Evolutionary conservation across 2,113 vertebrate genomes (phyloP).

Genomic region (Corapipo altera): DNA sequence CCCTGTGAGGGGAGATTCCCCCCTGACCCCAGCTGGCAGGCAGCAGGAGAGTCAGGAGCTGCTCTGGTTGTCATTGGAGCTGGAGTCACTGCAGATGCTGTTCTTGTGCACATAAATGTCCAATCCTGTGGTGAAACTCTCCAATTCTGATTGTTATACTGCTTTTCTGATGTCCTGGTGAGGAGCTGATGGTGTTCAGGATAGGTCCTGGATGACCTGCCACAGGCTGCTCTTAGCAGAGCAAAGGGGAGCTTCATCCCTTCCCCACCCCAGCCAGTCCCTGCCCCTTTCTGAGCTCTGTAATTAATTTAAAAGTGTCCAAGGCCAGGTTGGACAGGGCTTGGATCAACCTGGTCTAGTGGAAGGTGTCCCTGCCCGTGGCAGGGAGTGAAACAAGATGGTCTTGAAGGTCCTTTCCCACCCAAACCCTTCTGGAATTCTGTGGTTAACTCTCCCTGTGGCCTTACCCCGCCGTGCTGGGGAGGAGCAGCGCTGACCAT

Average conservation of each 20-base stretch:
- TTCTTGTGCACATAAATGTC: neutral
- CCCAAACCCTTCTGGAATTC: neutral
- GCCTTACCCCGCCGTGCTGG: neutral
- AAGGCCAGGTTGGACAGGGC: neutral
- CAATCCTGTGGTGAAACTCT: neutral
- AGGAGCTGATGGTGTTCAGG: neutral
- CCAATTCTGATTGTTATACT: neutral
- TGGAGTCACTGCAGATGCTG: neutral
- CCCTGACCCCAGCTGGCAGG: constrained; percentile 27
- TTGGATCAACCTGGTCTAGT: neutral
- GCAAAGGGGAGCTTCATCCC: neutral
- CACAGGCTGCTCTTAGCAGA: neutral
- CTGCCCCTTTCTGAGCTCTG: neutral
- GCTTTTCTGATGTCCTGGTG: neutral
- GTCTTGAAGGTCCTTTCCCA: neutral
- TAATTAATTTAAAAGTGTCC: neutral
- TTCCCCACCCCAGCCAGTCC: neutral
- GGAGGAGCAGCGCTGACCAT: neutral
- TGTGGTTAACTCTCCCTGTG: neutral
- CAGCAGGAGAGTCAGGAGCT: constrained; percentile 33
- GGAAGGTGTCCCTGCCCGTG: neutral
- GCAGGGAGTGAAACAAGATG: neutral
- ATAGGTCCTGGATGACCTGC: neutral
- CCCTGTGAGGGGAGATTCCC: constrained; percentile 1
- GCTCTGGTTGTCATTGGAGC: constrained; percentile 11